Evolutionary conservation across 2,113 vertebrate genomes (phyloP), one percentile per base, ranked within the genome.

Genomic region (Psilopogon haemacephalus): DNA sequence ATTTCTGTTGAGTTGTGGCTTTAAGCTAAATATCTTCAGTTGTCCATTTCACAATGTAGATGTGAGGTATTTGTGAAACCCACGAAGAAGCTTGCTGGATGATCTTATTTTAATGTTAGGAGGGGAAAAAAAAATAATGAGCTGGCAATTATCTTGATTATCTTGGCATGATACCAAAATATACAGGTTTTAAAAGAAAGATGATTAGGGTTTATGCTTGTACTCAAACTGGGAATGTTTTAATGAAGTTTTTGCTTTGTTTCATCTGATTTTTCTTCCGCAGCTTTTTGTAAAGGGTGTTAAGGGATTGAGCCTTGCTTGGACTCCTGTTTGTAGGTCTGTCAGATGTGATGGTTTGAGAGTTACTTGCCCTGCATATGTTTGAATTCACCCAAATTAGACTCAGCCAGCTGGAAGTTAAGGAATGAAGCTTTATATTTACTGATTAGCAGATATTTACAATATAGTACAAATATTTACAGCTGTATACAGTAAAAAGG

Each of bases 101-200:
- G 0, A 69, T 90, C 84, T 90, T 71, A 74, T 86, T 93, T 90
- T 75, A 84, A 72, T 3, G 1, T 62, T 75, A 63, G 62, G 23
- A 7, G 12, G 5, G 12, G 5, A 17, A 44, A 44, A 48, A 12
- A 50, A 50, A 50, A 78, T 28, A 90, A 78, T 24, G 35, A 86
- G 17, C n/a, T 89, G 48, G 62, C 73, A 94, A 94, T 95, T 92
- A 84, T 42, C 64, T 72, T 84, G 50, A 88, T 95, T 93, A 81
- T 91, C 81, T 82, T 92, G 89, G 91, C 71, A 55, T 75, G 40
- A 38, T 40, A 82, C 16, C 81, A 89, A 95, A 91, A 87, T 65
- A 81, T 85, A 76, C 74, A 58, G 78, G 85, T 87, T 87, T 76
- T 69, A 91, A 93, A 91, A 76, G 78, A 67, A 87, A 67, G 59